A percentile compares a stretch with the other conserved stretches of the same genome.
These are phyloP conservation scores for Chauna torquata DNA, from an alignment of 2,113 vertebrate genomes.

Conservation along the genomic window DNA sequence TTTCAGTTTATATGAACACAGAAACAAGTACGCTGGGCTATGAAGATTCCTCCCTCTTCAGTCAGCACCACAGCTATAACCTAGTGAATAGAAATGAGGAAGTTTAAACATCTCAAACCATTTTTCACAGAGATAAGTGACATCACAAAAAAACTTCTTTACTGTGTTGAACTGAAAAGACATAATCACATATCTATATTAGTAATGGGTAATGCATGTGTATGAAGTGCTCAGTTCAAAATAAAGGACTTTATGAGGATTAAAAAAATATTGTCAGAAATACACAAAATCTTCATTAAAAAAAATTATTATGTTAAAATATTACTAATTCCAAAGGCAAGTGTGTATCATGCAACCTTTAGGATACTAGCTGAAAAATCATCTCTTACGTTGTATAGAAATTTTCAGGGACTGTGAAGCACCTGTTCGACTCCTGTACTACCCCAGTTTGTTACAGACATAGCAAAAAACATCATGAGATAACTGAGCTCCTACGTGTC, in stretches of 20 bases:
- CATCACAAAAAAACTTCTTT: background rate
- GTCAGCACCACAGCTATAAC: background rate
- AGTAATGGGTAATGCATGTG: background rate
- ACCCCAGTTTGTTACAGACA: background rate
- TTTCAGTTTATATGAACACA: background rate
- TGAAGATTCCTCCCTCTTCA: background rate
- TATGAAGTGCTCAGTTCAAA: background rate
- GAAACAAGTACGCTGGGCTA: background rate
- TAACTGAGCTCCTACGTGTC: background rate
- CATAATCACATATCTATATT: rapidly evolving
- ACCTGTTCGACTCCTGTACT: background rate
- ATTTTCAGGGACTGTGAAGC: background rate
- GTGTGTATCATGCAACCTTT: rapidly evolving
- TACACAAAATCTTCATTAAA: background rate
- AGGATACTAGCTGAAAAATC: background rate
- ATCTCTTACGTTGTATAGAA: background rate
- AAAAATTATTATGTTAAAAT: background rate
- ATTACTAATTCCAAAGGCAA: rapidly evolving
- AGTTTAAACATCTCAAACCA: background rate
- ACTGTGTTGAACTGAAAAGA: background rate
- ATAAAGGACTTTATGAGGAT: background rate
- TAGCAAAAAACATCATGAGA: background rate
- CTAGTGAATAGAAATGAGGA: background rate
- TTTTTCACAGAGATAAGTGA: background rate
- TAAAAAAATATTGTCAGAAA: background rate